Evolutionary conservation across 2,797 vertebrate species (phyloP).

Genomic region (Sus cebifrons): DNA sequence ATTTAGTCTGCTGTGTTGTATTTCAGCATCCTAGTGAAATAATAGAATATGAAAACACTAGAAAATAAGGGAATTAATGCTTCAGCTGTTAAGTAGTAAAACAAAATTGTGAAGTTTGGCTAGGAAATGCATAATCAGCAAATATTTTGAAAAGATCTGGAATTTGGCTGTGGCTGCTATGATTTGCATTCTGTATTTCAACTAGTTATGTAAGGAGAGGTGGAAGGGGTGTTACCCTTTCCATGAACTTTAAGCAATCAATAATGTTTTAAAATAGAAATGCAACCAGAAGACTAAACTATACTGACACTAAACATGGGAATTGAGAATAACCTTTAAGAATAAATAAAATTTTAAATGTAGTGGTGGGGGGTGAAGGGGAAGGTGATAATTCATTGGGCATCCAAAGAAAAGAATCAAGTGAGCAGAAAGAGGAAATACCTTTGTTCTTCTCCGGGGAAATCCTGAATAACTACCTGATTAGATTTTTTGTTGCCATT

Average conservation of each 20-base stretch:
- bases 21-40: neutral
- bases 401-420: neutral
- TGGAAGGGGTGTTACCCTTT: neutral
- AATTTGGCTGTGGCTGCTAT: neutral
- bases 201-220: neutral
- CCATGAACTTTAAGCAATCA: neutral
- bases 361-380: neutral
- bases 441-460: neutral
- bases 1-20: neutral
- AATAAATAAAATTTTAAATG: neutral
- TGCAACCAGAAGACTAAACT: neutral
- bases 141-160: neutral
- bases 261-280: neutral
- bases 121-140: neutral
- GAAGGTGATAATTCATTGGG: neutral
- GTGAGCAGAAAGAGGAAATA: neutral
- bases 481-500: constrained; percentile 49
- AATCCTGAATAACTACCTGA: constrained; percentile 31
- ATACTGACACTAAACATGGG: neutral
- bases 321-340: neutral
- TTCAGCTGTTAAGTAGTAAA: neutral
- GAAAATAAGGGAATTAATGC: neutral
- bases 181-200: neutral
- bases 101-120: neutral
- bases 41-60: neutral